Evolutionary conservation across 2,113 vertebrate genomes (phyloP).

Genomic region (Tyto alba): DNA sequence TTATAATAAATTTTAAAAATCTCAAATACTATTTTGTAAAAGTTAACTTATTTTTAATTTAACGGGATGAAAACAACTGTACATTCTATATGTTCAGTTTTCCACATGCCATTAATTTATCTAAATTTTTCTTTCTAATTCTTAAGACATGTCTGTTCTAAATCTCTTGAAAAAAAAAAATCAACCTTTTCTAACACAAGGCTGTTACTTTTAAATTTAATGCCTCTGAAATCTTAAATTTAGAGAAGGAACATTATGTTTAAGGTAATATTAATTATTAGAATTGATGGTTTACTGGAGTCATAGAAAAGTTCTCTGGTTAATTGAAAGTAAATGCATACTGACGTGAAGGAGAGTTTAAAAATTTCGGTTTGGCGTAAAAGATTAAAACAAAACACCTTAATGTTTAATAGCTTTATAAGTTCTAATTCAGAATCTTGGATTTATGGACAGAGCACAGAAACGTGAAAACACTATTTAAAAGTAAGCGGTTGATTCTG

Average conservation of each 20-base stretch:
- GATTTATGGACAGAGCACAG: neutral
- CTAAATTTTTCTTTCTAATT: neutral
- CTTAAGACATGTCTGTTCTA: neutral
- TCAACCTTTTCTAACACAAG: neutral
- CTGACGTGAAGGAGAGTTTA: neutral
- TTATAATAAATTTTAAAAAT: neutral
- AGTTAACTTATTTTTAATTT: neutral
- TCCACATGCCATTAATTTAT: neutral
- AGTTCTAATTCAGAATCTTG: neutral
- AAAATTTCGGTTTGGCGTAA: neutral
- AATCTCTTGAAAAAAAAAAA: neutral
- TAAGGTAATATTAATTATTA: neutral
- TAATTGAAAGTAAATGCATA: slow-evolving; percentile 10
- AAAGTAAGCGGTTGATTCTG: neutral
- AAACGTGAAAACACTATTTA: neutral
- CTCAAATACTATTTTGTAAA: neutral
- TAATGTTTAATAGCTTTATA: neutral
- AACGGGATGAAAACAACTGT: neutral
- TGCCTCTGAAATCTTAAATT: neutral
- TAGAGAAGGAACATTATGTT: neutral
- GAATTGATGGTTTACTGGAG: neutral
- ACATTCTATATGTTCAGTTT: neutral
- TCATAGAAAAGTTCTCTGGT: neutral
- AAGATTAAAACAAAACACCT: neutral
- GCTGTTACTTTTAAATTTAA: neutral